phyloP scores from a whole-genome alignment of 2,888 invertebrate genomes.

The Ditylenchus weischeri region DNA sequence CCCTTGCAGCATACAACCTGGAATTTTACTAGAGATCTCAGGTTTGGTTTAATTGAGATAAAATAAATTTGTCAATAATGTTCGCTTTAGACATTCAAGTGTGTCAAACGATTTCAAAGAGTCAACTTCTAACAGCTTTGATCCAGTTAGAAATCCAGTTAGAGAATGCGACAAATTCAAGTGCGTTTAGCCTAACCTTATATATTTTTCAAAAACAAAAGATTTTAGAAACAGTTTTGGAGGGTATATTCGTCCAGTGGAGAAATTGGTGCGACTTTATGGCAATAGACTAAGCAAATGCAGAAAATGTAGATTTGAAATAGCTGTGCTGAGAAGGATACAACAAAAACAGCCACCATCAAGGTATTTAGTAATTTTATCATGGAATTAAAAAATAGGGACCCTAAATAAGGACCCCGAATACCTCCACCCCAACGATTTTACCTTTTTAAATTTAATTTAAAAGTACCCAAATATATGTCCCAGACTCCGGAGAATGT shows the following conservation, averaged over 20 bases:
- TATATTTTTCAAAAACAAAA: neutral
- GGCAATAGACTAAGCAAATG: neutral
- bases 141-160: neutral
- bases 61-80: neutral
- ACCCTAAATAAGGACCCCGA: too few relatives aligned
- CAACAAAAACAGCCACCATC: neutral
- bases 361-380: neutral
- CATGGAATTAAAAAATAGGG: too few relatives aligned
- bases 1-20: neutral
- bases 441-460: too few relatives aligned
- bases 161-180: slow-evolving; percentile 2
- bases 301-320: slow-evolving; percentile 2
- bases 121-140: neutral
- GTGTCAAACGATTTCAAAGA: neutral
- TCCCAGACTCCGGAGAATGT: too few relatives aligned
- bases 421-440: too few relatives aligned
- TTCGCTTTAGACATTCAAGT: slow-evolving; percentile 1
- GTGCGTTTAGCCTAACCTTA: neutral
- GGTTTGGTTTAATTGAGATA: neutral
- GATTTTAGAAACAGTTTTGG: slow-evolving; percentile 29
- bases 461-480: too few relatives aligned
- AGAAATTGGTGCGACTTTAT: slow-evolving; percentile 19
- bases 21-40: neutral
- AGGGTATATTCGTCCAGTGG: slow-evolving; percentile 16
- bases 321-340: neutral